Percentiles rank a stretch among this genome's conserved stretches.
These are phyloP conservation scores for Drosophila persimilis DNA, from an alignment of 1,140 invertebrate genomes.

Conservation along the genomic window DNA sequence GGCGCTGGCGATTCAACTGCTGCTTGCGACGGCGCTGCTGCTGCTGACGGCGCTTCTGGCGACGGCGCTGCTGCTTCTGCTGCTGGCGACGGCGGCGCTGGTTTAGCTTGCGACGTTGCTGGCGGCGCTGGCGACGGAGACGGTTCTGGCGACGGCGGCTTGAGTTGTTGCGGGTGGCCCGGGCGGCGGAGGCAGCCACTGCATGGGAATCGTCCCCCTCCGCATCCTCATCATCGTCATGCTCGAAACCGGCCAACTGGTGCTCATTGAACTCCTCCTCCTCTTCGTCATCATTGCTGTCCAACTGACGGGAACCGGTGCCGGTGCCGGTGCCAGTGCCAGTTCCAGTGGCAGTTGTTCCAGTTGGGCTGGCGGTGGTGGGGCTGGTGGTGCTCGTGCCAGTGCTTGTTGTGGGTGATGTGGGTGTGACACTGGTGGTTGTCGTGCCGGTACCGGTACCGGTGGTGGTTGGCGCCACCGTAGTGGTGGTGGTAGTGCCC, in stretches of 20 bases:
- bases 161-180: conserved; percentile 20
- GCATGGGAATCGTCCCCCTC: conserved; percentile 9
- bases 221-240: conserved; percentile 16
- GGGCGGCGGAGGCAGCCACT: neutral
- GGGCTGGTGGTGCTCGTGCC: neutral
- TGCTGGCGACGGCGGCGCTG: conserved; percentile 40
- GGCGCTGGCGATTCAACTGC: conserved; percentile 51
- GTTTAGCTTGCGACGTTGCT: conserved; percentile 46
- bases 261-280: conserved; percentile 4
- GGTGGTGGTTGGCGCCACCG: conserved; percentile 22
- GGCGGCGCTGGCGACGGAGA: conserved; percentile 48
- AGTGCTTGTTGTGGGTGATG: neutral
- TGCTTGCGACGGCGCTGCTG: conserved; percentile 60
- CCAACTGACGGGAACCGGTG: neutral
- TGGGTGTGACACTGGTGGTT: conserved; percentile 3
- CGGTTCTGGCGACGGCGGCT: conserved; percentile 41
- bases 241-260: conserved; percentile 3
- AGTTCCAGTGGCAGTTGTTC: neutral
- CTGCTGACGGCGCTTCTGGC: conserved; percentile 54
- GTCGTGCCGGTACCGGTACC: conserved; percentile 10
- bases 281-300: conserved; percentile 21
- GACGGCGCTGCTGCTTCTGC: conserved; percentile 49
- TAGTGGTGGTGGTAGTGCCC: conserved; percentile 1
- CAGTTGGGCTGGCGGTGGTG: neutral
- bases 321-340: neutral